Evolutionary conservation across 2,888 invertebrate genomes (phyloP).

Genomic region (Heliconius hortense): DNA sequence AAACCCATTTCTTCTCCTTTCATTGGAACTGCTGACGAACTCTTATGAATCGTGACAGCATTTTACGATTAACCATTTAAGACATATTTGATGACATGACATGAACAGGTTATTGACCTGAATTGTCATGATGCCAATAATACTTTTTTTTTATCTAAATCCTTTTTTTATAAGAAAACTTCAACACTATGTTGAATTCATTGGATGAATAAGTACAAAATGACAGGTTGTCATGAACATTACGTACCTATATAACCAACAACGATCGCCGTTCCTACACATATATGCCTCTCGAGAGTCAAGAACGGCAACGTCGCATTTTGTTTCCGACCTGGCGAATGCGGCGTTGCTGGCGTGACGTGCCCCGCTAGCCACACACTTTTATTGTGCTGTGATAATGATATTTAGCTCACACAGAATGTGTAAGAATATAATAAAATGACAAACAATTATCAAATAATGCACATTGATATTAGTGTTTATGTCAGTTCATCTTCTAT

Average conservation of each 20-base stretch:
- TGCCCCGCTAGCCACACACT: conserved; percentile 40
- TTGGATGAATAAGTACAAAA: conserved; percentile 11
- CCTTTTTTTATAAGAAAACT: background rate
- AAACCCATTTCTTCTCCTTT: background rate
- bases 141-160: background rate
- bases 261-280: conserved; percentile 40
- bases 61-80: background rate
- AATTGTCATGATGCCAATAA: background rate
- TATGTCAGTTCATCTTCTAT: background rate
- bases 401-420: conserved; percentile 27
- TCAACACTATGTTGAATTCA: background rate
- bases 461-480: background rate
- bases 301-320: conserved; percentile 51
- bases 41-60: background rate
- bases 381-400: conserved; percentile 34
- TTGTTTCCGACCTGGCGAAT: conserved; percentile 37
- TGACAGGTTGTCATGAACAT: conserved; percentile 32
- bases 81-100: background rate
- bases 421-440: conserved; percentile 3
- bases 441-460: background rate
- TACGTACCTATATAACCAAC: conserved; percentile 34
- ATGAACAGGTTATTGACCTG: conserved; percentile 18
- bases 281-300: conserved; percentile 39
- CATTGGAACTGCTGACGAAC: background rate
- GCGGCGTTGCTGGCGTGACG: conserved; percentile 43